Evolutionary conservation across 2,797 vertebrate species (phyloP), one percentile per base, ranked within the genome.

Genomic region (Iguana delicatissima): DNA sequence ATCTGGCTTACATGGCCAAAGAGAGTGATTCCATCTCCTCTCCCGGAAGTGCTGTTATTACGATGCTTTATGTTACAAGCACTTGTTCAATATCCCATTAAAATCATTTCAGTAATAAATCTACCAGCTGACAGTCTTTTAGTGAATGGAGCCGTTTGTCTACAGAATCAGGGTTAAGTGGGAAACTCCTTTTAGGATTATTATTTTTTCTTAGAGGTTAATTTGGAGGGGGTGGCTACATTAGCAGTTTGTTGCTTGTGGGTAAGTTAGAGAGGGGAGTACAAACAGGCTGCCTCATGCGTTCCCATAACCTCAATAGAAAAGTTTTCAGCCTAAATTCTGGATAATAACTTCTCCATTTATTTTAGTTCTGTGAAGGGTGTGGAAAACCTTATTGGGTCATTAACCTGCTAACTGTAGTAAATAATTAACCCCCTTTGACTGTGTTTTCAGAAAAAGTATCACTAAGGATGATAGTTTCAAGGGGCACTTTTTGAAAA

Each of bases 91-190:
- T 59, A 92, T 91, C 93, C 90, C 92, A 87, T 86, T 91, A 88
- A 93, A 93, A 86, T 85, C 10, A 0, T 24, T 91, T 91, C 90
- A 89, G 94, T 84, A 92, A 93, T 82, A 89, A 92, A 94, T 84
- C 92, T 80, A 1, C 87, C 87, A 88, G 93, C 89, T 89, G 93
- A 91, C 91, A 79, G 13, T 24, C 77, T 90, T 81, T 16, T 82
- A 50, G 62, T 89, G 88, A 91, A 90, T 57, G 80, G 89, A 91
- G 85, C 91, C 92, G 87, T 92, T 92, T 86, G 80, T 77, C n/a
- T 2, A n/a, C 10, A 0, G 1, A 83, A 59, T 87, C 24, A 42
- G 92, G 86, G 89, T 90, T 77, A 88, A 91, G 89, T 0, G 1
- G 12, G 24, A 32, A 0, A 6, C 20, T 12, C 42, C 59, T 50